Conservation (phyloP, 1,140 invertebrate species). For the Neotoxoptera formosana region DNA sequence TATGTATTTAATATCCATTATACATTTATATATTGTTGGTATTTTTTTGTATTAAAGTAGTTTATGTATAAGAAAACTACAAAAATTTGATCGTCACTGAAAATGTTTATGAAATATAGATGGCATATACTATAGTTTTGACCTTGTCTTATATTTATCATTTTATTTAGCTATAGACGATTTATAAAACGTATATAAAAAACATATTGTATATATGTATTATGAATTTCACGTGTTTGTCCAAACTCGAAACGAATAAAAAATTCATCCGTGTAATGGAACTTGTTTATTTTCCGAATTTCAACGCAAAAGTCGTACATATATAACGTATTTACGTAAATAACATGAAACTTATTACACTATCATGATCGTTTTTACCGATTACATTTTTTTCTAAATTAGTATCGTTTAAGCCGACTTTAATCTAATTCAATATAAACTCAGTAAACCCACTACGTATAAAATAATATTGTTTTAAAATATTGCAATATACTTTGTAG, state of each 20-base stretch:
- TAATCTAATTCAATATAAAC: neutral
- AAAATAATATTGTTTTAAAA: neutral
- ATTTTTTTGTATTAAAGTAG: neutral
- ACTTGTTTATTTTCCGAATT: neutral
- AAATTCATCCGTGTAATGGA: slow-evolving; percentile 4
- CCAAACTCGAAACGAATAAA: neutral
- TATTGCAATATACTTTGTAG: neutral
- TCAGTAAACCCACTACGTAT: neutral
- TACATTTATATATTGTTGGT: neutral
- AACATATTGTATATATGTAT: neutral
- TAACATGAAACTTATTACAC: neutral
- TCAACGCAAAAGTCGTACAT: neutral
- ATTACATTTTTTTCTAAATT: neutral
- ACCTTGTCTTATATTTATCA: neutral
- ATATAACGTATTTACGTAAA: neutral
- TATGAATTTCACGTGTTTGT: neutral
- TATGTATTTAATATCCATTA: neutral
- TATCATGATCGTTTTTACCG: neutral
- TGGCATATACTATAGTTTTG: neutral
- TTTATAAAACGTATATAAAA: neutral
- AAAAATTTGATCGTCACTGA: neutral
- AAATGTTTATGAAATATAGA: neutral
- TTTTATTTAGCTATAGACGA: neutral
- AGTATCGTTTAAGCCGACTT: neutral
- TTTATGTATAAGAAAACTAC: neutral